Evolutionary conservation across 2,888 invertebrate species (phyloP).

Genomic region (Drosophila meridionalis): DNA sequence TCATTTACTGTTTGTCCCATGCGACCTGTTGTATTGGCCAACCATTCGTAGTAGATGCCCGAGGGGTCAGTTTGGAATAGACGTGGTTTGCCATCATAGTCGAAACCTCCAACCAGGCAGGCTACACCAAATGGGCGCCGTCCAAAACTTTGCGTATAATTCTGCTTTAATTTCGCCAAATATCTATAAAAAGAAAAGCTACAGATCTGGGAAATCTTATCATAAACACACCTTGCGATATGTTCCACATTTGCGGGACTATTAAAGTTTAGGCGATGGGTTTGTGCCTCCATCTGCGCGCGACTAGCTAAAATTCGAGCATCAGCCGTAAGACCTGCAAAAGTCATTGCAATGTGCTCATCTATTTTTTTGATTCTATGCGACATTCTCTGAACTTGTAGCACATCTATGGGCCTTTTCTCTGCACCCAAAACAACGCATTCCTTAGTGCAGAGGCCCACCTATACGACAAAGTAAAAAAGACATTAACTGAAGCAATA

Average conservation of each 20-base stretch:
- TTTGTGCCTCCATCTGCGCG: conserved; percentile 98
- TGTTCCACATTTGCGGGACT: conserved; percentile 99
- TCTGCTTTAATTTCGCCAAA: conserved; percentile 93
- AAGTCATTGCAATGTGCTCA: conserved; percentile 99
- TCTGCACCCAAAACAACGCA: conserved; percentile 99
- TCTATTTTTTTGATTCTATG: conserved; percentile 98
- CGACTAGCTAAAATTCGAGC: conserved; percentile 98
- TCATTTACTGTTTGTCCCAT: conserved; percentile 94
- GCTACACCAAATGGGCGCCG: conserved; percentile 98
- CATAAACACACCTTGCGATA: conserved; percentile 87
- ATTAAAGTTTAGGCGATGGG: conserved; percentile 98
- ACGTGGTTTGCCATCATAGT: conserved; percentile 97
- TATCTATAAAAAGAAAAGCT: conserved; percentile 32
- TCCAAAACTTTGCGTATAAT: conserved; percentile 92
- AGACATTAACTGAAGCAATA: not conserved
- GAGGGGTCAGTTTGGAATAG: conserved; percentile 99
- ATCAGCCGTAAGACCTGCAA: conserved; percentile 98
- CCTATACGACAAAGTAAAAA: conserved; percentile 87
- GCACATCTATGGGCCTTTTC: conserved; percentile 98
- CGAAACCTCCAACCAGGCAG: conserved; percentile 98
- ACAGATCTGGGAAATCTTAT: not conserved
- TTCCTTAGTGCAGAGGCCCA: conserved; percentile 96
- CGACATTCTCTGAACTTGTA: conserved; percentile 98
- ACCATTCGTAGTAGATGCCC: conserved; percentile 95
- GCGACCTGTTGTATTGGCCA: conserved; percentile 87